Percentiles rank a stretch among this genome's conserved stretches.
These are phyloP conservation scores for Reinhardtius hippoglossoides DNA, from an alignment of 2,113 vertebrate species.

Conservation along the genomic window DNA sequence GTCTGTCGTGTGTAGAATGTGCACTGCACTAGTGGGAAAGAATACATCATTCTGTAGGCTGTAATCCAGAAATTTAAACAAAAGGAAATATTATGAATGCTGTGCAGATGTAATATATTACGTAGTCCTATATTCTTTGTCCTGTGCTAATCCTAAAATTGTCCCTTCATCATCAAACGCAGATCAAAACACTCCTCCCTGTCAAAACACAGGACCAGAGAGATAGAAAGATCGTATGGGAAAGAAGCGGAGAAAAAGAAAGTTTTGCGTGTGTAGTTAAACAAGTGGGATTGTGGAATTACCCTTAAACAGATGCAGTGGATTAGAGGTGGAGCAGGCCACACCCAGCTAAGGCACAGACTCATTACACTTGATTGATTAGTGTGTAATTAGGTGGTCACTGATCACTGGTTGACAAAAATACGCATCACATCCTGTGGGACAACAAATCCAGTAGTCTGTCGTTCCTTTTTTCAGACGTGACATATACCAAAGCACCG, in stretches of 20 bases:
- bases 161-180: not conserved
- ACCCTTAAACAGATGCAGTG: conserved; percentile 62
- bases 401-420: conserved; percentile 74
- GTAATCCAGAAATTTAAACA: conserved; percentile 7
- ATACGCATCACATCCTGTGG: conserved; percentile 64
- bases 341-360: conserved; percentile 61
- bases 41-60: not conserved
- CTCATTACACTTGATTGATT: conserved; percentile 78
- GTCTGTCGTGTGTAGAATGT: too few relatives aligned
- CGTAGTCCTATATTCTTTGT: not conserved
- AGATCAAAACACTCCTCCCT: conserved; percentile 34
- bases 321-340: conserved; percentile 60
- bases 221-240: conserved; percentile 23
- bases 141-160: not conserved
- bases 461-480: conserved; percentile 38
- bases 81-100: not conserved
- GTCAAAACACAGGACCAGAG: conserved; percentile 17
- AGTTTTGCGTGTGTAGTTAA: conserved; percentile 61
- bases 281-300: conserved; percentile 51
- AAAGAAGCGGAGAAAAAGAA: conserved; percentile 1
- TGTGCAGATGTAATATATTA: not conserved
- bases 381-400: conserved; percentile 75
- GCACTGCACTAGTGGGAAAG: conserved; percentile 29
- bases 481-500: conserved; percentile 58
- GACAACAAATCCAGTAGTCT: conserved; percentile 38